A percentile compares a stretch with the other conserved stretches of the same genome.
phyloP scores from a whole-genome alignment of 2,888 invertebrate species.

The Latheticus oryzae region DNA sequence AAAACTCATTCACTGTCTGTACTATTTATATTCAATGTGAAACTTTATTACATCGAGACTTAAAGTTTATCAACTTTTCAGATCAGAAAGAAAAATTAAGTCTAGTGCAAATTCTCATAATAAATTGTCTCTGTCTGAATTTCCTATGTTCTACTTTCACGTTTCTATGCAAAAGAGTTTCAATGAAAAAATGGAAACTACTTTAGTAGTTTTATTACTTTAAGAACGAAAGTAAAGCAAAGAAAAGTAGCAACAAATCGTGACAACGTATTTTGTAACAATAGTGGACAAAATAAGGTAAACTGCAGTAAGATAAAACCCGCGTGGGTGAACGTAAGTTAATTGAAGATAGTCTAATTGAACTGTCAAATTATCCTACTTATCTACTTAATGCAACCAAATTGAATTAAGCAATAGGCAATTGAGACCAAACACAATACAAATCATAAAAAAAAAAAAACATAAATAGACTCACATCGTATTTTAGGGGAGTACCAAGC shows the following conservation, averaged over 20 bases:
- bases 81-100: constrained; percentile 11
- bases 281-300: neutral
- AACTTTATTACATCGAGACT: constrained; percentile 7
- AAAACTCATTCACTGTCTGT: constrained; percentile 38
- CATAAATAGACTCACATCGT: constrained; percentile 29
- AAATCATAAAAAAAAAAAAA: constrained; percentile 22
- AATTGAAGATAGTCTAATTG: constrained; percentile 41
- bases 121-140: constrained; percentile 8
- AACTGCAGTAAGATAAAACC: constrained; percentile 8
- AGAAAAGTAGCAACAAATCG: constrained; percentile 19
- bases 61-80: constrained; percentile 12
- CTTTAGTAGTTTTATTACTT: neutral
- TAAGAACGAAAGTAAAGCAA: constrained; percentile 22
- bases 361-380: constrained; percentile 43
- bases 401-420: constrained; percentile 41
- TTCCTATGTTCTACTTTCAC: constrained; percentile 27
- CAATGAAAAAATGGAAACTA: constrained; percentile 9
- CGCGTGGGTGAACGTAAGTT: constrained; percentile 21
- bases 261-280: constrained; percentile 35
- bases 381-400: constrained; percentile 39
- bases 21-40: constrained; percentile 29
- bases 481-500: constrained; percentile 11
- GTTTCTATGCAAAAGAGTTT: constrained; percentile 16
- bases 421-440: constrained; percentile 34
- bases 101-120: constrained; percentile 10